These are phyloP conservation scores for Epinephelus fuscoguttatus DNA, from an alignment of 2,113 vertebrate genomes.

Conservation along the genomic window DNA sequence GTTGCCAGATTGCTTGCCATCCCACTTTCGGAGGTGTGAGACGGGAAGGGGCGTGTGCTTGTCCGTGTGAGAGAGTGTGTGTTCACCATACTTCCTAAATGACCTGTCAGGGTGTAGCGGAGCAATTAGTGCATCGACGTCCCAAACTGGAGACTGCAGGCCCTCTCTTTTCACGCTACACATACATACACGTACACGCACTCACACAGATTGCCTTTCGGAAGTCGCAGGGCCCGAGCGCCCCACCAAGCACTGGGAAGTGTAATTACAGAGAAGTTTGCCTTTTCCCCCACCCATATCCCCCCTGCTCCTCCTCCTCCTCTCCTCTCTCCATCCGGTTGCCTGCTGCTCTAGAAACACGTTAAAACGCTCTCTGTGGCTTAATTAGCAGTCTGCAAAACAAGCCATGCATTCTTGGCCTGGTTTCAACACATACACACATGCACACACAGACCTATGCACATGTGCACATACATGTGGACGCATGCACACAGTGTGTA, in stretches of 20 bases:
- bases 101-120: constrained; percentile 75
- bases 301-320: constrained; percentile 43
- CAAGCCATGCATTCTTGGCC: constrained; percentile 83
- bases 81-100: constrained; percentile 64
- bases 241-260: constrained; percentile 72
- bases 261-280: constrained; percentile 83
- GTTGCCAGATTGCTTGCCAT: constrained; percentile 40
- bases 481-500: background rate
- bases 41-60: constrained; percentile 44
- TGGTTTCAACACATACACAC: constrained; percentile 61
- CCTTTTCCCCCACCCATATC: constrained; percentile 47
- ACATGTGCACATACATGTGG: constrained; percentile 39
- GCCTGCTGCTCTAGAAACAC: constrained; percentile 84
- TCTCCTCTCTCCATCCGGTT: constrained; percentile 81
- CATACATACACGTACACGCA: constrained; percentile 32
- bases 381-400: constrained; percentile 86
- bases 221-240: constrained; percentile 67
- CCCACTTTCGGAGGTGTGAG: constrained; percentile 56
- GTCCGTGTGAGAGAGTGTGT: constrained; percentile 32
- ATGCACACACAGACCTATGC: constrained; percentile 2
- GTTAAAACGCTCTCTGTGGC: constrained; percentile 83
- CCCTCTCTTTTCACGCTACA: constrained; percentile 56
- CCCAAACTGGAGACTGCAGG: constrained; percentile 65
- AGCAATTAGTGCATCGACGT: constrained; percentile 73
- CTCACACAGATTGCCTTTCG: constrained; percentile 53